phyloP scores from a whole-genome alignment of 2,113 vertebrate genomes.

The Poicephalus gulielmi region DNA sequence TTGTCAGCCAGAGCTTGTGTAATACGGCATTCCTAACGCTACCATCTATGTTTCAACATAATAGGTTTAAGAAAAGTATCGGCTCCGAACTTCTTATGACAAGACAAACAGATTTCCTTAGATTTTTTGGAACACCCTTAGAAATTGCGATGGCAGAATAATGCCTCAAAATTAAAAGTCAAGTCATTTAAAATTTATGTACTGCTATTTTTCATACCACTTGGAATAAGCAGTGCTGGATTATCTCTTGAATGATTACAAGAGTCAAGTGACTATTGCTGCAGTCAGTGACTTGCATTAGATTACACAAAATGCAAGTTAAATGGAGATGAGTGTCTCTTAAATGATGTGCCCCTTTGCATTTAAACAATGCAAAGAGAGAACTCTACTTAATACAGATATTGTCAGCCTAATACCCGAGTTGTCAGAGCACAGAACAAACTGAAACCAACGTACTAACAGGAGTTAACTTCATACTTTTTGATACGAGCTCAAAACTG shows the following conservation, averaged over 20 bases:
- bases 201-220: background rate
- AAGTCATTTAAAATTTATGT: background rate
- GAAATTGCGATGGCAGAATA: background rate
- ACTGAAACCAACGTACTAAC: background rate
- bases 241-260: background rate
- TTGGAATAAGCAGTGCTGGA: background rate
- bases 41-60: background rate
- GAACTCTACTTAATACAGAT: background rate
- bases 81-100: background rate
- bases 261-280: background rate
- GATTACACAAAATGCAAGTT: background rate
- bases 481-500: background rate
- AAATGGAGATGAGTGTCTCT: background rate
- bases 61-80: background rate
- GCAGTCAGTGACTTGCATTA: background rate
- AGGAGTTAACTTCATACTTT: background rate
- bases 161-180: background rate
- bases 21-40: background rate
- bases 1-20: background rate
- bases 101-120: background rate
- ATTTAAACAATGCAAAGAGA: background rate
- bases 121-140: background rate
- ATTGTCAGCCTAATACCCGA: background rate
- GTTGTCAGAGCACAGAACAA: background rate
- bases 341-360: background rate